A percentile compares a stretch with the other conserved stretches of the same genome.
Conservation (phyloP, 2,888 invertebrate genomes). For the Trisateles emortualis region DNA sequence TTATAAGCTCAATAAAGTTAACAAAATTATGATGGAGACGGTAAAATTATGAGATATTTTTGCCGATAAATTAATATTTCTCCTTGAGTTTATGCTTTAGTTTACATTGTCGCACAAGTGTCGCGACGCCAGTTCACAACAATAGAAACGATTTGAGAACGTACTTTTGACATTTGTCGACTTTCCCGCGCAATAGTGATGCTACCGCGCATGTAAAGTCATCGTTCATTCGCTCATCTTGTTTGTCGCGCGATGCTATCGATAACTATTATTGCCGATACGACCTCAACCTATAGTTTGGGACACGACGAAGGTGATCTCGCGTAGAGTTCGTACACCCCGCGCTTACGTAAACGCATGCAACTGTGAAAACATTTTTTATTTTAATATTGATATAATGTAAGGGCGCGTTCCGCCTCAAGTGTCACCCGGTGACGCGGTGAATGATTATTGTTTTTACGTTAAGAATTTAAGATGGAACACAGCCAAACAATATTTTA, state of each 20-base stretch:
- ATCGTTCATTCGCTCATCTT: slow-evolving; percentile 63
- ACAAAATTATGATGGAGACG: neutral
- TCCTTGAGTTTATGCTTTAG: slow-evolving; percentile 7
- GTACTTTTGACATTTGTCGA: slow-evolving; percentile 63
- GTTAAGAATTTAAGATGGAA: slow-evolving; percentile 38
- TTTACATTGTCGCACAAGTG: slow-evolving; percentile 24
- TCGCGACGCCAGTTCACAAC: slow-evolving; percentile 11
- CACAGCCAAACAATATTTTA: slow-evolving; percentile 39
- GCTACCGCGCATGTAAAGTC: slow-evolving; percentile 48
- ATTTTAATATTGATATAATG: slow-evolving; percentile 59
- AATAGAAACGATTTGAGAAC: slow-evolving; percentile 42
- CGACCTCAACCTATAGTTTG: slow-evolving; percentile 82
- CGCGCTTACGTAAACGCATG: slow-evolving; percentile 78
- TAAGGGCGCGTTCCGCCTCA: slow-evolving; percentile 47
- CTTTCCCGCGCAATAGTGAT: slow-evolving; percentile 55
- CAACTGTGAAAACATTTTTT: slow-evolving; percentile 72
- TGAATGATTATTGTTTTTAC: slow-evolving; percentile 41
- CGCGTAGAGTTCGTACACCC: slow-evolving; percentile 74
- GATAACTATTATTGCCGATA: slow-evolving; percentile 77
- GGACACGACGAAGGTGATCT: slow-evolving; percentile 80
- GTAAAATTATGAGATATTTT: slow-evolving; percentile 2
- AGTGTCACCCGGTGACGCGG: slow-evolving; percentile 39
- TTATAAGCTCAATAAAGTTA: neutral
- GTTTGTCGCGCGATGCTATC: slow-evolving; percentile 72
- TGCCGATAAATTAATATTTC: slow-evolving; percentile 16